Conservation (phyloP, 2,888 invertebrate species). For the Amaurobius ferox region DNA sequence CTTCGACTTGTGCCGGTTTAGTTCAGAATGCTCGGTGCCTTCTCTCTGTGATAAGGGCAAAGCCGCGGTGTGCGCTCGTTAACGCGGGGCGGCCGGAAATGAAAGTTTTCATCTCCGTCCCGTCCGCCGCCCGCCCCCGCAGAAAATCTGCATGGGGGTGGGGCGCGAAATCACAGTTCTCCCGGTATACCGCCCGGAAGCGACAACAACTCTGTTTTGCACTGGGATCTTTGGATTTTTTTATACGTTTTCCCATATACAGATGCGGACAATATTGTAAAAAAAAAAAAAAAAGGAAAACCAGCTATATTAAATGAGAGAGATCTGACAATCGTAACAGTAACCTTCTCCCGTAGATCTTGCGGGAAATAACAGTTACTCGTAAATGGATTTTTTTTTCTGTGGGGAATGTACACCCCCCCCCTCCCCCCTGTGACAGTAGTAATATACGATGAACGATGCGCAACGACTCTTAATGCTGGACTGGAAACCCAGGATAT, state of each 20-base stretch:
- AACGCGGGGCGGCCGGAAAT: conserved; percentile 66
- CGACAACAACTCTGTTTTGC: conserved; percentile 13
- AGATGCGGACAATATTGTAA: neutral
- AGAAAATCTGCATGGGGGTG: neutral
- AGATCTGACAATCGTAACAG: conserved; percentile 7
- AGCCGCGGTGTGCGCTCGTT: conserved; percentile 62
- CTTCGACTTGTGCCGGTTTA: conserved; percentile 4
- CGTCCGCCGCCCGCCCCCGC: neutral
- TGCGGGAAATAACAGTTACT: neutral
- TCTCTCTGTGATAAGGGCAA: conserved; percentile 45
- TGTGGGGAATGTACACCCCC: neutral
- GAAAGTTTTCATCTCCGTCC: conserved; percentile 67
- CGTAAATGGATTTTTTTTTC: conserved; percentile 2
- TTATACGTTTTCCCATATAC: neutral
- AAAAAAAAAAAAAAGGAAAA: neutral
- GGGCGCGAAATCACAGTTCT: neutral
- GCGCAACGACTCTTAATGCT: neutral
- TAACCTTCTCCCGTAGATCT: neutral
- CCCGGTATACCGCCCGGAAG: neutral
- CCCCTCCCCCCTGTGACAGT: neutral
- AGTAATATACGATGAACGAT: neutral
- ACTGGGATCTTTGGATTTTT: neutral
- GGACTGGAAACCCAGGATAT: neutral
- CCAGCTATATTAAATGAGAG: conserved; percentile 17
- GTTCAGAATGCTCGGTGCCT: neutral